phyloP scores from a whole-genome alignment of 2,113 vertebrate genomes.

The Eonycteris spelaea region DNA sequence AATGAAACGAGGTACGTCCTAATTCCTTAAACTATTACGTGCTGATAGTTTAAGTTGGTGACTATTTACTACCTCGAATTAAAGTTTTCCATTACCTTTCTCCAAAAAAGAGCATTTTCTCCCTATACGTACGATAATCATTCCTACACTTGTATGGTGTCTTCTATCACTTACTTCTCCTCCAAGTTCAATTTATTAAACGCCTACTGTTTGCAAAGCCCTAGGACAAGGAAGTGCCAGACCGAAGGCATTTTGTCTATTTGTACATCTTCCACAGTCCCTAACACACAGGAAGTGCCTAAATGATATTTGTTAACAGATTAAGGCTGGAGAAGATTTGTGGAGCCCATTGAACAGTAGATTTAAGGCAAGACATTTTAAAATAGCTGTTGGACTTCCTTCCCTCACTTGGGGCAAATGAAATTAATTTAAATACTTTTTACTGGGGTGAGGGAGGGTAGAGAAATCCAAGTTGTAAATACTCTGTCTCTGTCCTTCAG shows the following conservation, averaged over 20 bases:
- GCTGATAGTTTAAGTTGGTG: not conserved
- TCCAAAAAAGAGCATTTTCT: not conserved
- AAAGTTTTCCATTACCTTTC: not conserved
- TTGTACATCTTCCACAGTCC: too few relatives aligned
- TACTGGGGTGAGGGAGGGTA: not conserved
- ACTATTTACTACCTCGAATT: not conserved
- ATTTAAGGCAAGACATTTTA: not conserved
- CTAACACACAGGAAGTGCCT: not conserved
- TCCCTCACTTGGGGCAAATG: not conserved
- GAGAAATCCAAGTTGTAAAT: not conserved
- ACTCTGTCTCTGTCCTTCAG: not conserved
- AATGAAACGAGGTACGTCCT: not conserved
- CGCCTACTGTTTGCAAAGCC: not conserved
- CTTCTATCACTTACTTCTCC: not conserved
- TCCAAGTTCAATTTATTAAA: not conserved
- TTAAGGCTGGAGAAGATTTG: not conserved
- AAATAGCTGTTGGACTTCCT: not conserved
- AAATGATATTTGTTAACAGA: not conserved
- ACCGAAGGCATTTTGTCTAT: not conserved
- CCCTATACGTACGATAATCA: not conserved
- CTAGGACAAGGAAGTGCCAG: not conserved
- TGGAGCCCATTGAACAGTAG: not conserved
- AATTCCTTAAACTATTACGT: not conserved
- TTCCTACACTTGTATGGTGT: not conserved
- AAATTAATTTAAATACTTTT: not conserved